Evolutionary conservation across 2,113 vertebrate genomes (phyloP), one percentile per base, ranked within the genome.

Genomic region (Colinus virginianus): DNA sequence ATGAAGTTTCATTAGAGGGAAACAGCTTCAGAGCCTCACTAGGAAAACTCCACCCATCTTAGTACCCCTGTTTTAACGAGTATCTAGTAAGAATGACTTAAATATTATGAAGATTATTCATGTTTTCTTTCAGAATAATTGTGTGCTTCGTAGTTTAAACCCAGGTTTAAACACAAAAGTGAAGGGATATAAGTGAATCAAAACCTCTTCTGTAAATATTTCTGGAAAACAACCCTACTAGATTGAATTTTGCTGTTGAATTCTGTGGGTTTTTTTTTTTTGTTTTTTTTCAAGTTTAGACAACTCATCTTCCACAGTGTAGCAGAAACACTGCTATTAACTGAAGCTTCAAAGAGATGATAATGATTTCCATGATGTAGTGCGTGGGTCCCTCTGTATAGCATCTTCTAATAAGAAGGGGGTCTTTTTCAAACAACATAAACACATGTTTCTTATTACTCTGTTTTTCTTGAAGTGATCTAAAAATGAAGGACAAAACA

Each of bases 11-110:
- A 76, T 81, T 94, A 84, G 49, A 56, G 92, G 56, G 72, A 95
- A 95, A 89, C 7, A 21, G 49, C 71, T 90, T 91, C 38, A 91
- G 77, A 80, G 30, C 40, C 43, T 93, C 17, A 49, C 49, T 66
- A 92, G 90, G 78, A 96, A 87, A 92, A 88, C 79, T 87, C 78
- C 89, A 90, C 84, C 61, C 72, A 51, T 80, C 34, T 87, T 93
- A 75, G 74, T 83, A 69, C 76, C 8, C 6, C 12, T 36, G 9
- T 81, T 85, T 87, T 67, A 58, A n/a, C 4, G 15, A 70, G 43
- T 45, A 43, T 34, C 76, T 86, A 84, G 26, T 53, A 78, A 70
- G n/a, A 80, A 43, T 67, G 11, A 61, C 14, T 89, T 86, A 16
- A 0, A 6, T 59, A 38, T 51, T 59, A 43, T 51, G 53, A 94